phyloP scores from a whole-genome alignment of 2,888 invertebrate species.

The Mactromeris polynyma region DNA sequence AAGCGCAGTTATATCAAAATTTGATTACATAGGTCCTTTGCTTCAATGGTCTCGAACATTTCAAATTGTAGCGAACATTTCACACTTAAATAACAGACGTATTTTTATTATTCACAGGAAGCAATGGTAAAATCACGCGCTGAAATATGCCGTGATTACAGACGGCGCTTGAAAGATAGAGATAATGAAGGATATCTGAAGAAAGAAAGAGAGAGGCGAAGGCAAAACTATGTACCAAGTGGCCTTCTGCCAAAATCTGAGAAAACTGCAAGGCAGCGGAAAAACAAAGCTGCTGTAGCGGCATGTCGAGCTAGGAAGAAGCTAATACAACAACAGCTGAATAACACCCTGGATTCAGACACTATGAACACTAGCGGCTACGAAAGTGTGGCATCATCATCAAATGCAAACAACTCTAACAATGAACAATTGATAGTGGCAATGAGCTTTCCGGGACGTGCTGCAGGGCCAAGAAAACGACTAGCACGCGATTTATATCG shows the following conservation, averaged over 20 bases:
- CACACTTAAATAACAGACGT: too few relatives aligned
- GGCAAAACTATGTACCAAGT: conserved; percentile 2
- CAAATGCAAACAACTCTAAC: too few relatives aligned
- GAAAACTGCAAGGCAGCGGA: neutral
- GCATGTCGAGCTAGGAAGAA: neutral
- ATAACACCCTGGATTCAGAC: neutral
- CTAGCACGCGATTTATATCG: too few relatives aligned
- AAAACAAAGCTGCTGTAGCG: conserved; percentile 9
- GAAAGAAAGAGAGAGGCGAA: conserved; percentile 39
- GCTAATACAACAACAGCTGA: neutral
- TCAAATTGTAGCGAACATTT: too few relatives aligned
- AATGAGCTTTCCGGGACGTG: too few relatives aligned
- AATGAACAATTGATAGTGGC: too few relatives aligned
- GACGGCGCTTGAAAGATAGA: conserved; percentile 38
- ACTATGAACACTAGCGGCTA: neutral
- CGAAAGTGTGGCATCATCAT: too few relatives aligned
- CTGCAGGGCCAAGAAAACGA: too few relatives aligned
- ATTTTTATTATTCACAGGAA: too few relatives aligned
- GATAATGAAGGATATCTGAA: conserved; percentile 30
- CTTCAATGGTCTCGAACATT: too few relatives aligned
- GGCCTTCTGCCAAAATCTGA: neutral
- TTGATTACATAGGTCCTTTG: too few relatives aligned
- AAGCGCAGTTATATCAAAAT: too few relatives aligned
- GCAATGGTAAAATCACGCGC: conserved; percentile 45
- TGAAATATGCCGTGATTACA: conserved; percentile 20